phyloP scores from a whole-genome alignment of 2,113 vertebrate species.

The Aptenodytes patagonicus region DNA sequence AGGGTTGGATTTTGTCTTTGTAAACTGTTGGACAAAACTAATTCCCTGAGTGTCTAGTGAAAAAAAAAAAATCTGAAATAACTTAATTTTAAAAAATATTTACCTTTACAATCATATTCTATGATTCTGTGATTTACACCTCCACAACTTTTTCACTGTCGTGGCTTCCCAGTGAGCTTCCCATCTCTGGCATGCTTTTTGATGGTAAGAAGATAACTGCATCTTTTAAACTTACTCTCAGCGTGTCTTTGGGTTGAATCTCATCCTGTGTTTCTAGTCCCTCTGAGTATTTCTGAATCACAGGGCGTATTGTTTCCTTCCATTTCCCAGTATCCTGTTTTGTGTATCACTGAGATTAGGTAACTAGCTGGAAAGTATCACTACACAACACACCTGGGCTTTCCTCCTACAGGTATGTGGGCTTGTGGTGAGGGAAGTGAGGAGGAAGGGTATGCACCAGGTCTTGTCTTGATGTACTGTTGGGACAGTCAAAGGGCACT shows the following conservation, averaged over 20 bases:
- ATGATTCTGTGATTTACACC: not conserved
- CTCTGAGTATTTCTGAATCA: not conserved
- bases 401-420: slow-evolving; percentile 23
- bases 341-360: not conserved
- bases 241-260: not conserved
- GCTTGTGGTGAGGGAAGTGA: slow-evolving; percentile 22
- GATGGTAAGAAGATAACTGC: not conserved
- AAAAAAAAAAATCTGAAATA: not conserved
- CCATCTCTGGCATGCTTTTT: not conserved
- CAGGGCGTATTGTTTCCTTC: not conserved
- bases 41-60: not conserved
- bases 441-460: slow-evolving; percentile 1
- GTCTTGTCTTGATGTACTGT: not conserved
- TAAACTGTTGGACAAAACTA: not conserved
- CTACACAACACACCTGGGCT: slow-evolving; percentile 41
- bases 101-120: not conserved
- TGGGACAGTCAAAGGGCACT: slow-evolving; percentile 33
- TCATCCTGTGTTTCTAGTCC: not conserved
- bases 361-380: not conserved
- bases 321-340: not conserved
- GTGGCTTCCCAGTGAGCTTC: not conserved
- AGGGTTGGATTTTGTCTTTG: not conserved
- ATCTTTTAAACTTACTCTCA: not conserved
- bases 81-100: not conserved
- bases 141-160: not conserved